Conservation (phyloP, 1,140 invertebrate species). For the Nilaparvata lugens region DNA sequence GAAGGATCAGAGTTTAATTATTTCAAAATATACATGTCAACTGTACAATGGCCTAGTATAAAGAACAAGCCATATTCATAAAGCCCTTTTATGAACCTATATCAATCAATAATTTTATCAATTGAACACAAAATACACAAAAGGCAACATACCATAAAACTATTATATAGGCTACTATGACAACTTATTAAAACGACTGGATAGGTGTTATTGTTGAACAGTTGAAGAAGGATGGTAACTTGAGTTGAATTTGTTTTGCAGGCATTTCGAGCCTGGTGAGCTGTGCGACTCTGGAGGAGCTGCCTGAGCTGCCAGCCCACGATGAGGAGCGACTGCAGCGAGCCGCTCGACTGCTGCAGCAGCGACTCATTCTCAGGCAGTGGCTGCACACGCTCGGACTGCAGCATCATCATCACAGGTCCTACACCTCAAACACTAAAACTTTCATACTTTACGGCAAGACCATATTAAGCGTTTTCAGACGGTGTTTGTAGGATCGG, state of each 20-base stretch:
- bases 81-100: no score
- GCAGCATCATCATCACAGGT: slow-evolving; percentile 66
- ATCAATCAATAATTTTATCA: no score
- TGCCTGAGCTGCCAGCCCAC: slow-evolving; percentile 65
- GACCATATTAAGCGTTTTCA: no score
- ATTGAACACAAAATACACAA: not conserved
- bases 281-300: slow-evolving; percentile 53
- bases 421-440: no score
- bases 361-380: slow-evolving; percentile 67
- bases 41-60: no score
- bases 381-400: slow-evolving; percentile 66
- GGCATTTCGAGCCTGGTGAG: slow-evolving; percentile 72
- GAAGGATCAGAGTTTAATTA: no score
- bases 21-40: no score
- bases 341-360: slow-evolving; percentile 63
- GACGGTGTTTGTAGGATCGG: no score
- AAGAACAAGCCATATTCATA: no score
- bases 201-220: not conserved
- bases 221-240: not conserved
- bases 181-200: not conserved
- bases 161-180: not conserved
- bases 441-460: no score
- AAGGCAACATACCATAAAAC: not conserved
- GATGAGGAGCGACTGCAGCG: slow-evolving; percentile 69
- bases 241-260: slow-evolving; percentile 34